phyloP scores from a whole-genome alignment of 2,113 vertebrate species.

The Oplegnathus fasciatus region DNA sequence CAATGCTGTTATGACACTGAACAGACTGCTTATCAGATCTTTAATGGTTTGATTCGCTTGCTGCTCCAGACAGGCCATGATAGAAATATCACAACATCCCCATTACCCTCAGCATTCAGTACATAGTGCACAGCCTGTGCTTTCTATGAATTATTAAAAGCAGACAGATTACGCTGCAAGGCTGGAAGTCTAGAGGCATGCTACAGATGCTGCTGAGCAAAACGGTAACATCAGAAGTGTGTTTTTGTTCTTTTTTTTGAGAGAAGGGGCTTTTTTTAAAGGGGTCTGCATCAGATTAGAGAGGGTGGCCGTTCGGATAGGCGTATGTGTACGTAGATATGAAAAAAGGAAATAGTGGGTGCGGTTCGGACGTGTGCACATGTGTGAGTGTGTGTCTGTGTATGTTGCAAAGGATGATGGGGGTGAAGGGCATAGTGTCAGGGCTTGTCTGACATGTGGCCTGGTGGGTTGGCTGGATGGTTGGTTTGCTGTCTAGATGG shows the following conservation, averaged over 20 bases:
- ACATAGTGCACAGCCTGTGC: conserved; percentile 72
- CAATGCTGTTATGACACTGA: conserved; percentile 61
- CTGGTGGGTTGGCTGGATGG: conserved; percentile 76
- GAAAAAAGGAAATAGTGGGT: conserved; percentile 7
- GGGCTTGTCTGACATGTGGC: conserved; percentile 84
- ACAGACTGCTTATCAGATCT: conserved; percentile 78
- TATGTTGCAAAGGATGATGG: conserved; percentile 54
- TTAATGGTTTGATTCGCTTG: conserved; percentile 68
- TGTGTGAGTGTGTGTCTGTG: conserved; percentile 35
- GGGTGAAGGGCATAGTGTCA: conserved; percentile 80
- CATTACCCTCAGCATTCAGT: conserved; percentile 77
- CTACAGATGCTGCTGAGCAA: conserved; percentile 78
- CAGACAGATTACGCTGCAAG: conserved; percentile 81
- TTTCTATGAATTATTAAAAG: conserved; percentile 83
- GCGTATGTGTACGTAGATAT: background rate
- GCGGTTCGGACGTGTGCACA: conserved; percentile 28
- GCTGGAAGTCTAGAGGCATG: conserved; percentile 76
- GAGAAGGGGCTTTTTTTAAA: conserved; percentile 7
- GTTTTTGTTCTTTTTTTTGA: conserved; percentile 50
- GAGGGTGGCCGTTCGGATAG: conserved; percentile 7
- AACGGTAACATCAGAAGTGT: conserved; percentile 69
- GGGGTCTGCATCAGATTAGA: conserved; percentile 35
- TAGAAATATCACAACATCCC: conserved; percentile 83
- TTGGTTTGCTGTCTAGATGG: conserved; percentile 70
- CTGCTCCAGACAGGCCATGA: conserved; percentile 77